These are phyloP conservation scores for Micoletzkya japonica DNA, from an alignment of 2,888 invertebrate species.

Conservation along the genomic window DNA sequence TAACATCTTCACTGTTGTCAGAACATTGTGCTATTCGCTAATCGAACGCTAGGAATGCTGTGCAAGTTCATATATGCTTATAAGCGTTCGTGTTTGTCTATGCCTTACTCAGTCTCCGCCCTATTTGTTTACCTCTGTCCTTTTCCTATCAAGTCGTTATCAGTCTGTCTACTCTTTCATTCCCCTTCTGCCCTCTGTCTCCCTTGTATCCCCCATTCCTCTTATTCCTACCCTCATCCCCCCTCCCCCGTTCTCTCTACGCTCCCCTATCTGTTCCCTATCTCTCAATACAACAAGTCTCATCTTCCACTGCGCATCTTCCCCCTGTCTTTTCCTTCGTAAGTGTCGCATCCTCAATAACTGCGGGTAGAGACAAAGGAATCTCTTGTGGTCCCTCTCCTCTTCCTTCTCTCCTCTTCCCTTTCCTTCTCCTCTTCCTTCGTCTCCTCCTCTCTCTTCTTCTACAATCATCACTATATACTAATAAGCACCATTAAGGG, in stretches of 20 bases:
- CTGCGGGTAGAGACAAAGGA: not conserved
- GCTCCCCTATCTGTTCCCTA: not conserved
- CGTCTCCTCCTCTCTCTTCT: constrained; percentile 13
- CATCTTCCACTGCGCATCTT: not conserved
- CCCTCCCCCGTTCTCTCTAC: too few relatives aligned
- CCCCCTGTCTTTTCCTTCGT: not conserved
- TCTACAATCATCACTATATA: not conserved
- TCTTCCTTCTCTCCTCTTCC: constrained; percentile 1
- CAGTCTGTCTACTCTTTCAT: too few relatives aligned
- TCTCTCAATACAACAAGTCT: not conserved
- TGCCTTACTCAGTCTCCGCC: too few relatives aligned
- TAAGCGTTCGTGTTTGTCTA: too few relatives aligned
- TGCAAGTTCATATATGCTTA: too few relatives aligned
- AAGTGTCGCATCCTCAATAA: not conserved
- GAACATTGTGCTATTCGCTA: too few relatives aligned
- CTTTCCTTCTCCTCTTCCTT: not conserved
- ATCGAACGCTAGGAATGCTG: too few relatives aligned
- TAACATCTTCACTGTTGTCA: too few relatives aligned
- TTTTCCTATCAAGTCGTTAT: too few relatives aligned
- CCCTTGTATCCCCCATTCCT: not conserved
- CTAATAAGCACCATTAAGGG: too few relatives aligned
- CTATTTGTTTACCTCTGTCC: too few relatives aligned
- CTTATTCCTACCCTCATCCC: not conserved
- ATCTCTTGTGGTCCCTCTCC: not conserved
- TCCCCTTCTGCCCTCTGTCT: too few relatives aligned